Conservation (phyloP, 1,140 invertebrate genomes). For the Penaeus indicus region DNA sequence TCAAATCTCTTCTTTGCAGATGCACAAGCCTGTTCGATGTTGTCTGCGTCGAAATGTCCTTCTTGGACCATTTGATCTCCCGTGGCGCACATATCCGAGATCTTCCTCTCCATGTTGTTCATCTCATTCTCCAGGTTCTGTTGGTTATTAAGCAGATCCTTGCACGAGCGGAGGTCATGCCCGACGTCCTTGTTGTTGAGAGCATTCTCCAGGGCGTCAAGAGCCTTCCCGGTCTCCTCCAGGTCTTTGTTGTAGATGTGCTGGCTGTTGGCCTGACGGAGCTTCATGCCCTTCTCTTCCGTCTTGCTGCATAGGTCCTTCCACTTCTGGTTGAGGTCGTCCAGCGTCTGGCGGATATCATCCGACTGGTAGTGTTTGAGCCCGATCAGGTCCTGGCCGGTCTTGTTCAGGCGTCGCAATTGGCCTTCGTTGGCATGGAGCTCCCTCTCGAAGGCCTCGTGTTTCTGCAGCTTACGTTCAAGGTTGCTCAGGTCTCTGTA, state of each 20-base stretch:
- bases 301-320: constrained; percentile 79
- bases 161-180: constrained; percentile 87
- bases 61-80: constrained; percentile 92
- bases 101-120: constrained; percentile 81
- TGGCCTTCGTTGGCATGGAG: constrained; percentile 92
- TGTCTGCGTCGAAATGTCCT: constrained; percentile 92
- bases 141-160: constrained; percentile 89
- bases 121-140: constrained; percentile 86
- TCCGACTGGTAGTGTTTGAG: constrained; percentile 63
- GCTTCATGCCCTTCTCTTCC: constrained; percentile 86
- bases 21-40: constrained; percentile 85
- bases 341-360: constrained; percentile 72
- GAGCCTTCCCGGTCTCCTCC: constrained; percentile 83
- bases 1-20: constrained; percentile 78
- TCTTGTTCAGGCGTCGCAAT: constrained; percentile 85
- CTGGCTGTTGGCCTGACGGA: constrained; percentile 84
- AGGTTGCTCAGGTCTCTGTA: constrained; percentile 93
- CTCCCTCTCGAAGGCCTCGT: constrained; percentile 97
- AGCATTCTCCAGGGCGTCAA: constrained; percentile 77
- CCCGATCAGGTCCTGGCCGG: constrained; percentile 68
- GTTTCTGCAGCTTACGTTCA: constrained; percentile 94
- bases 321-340: constrained; percentile 82
- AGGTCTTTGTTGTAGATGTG: constrained; percentile 79
- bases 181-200: constrained; percentile 87
- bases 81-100: constrained; percentile 81